Evolutionary conservation across 1,140 invertebrate species (phyloP), one percentile per base, ranked within the genome.

Genomic region (Cydia strobilella): DNA sequence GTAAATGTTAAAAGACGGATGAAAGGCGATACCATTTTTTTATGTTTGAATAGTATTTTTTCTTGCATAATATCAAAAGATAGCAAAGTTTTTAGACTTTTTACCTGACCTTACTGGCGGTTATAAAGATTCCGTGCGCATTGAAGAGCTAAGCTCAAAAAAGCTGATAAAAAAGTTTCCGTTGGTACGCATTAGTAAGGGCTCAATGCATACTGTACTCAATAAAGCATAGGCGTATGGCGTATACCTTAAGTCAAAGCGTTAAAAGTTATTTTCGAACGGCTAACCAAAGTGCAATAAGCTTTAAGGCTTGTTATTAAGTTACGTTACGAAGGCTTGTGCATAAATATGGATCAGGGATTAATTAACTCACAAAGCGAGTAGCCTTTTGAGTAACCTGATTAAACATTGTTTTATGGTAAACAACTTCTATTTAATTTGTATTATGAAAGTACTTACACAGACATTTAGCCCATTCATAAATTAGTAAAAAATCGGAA

Each of bases 81-180:
- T 69, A 20, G 15, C 35, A 18, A 69, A 39, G 65, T 69, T 69
- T 69, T 69, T 69, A 69, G 1, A 74, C 25, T 74, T 76, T 77
- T 72, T 77, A 76, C 78, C 74, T 73, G 63, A 66, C n/a, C 18
- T 31, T 69, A 63, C 74, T 54, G 74, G 75, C 72, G 74, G 75
- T 76, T 69, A 65, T 75, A 76, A 54, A 80, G 76, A 80, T 77
- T 76, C 76, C 75, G 76, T 78, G 76, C 63, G 76, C 76, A 80
- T 74, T 78, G 69, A 77, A 78, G 75, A 75, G 76, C 62, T 73
- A 77, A 77, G 72, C 63, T 73, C 48, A 15, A 76, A 80, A 74
- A 80, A 76, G 23, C 23, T 18, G 3, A 45, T 63, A 80, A 80
- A 80, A 80, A 80, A 75, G 76, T 76, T 80, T 80, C 79, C 76